phyloP scores from a whole-genome alignment of 2,888 invertebrate genomes.

The Petrolisthes manimaculis region DNA sequence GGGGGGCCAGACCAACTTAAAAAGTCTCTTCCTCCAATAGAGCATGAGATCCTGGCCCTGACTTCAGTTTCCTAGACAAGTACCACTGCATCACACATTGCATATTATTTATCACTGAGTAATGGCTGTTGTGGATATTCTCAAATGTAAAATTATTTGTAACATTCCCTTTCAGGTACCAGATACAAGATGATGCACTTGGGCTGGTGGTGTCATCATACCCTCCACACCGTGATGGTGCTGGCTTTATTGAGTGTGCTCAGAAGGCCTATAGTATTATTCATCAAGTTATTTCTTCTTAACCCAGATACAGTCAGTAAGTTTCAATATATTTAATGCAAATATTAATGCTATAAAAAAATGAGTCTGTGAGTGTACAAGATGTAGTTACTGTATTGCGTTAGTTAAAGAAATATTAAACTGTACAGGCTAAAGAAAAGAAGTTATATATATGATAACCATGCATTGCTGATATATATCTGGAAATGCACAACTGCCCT shows the following conservation, averaged over 20 bases:
- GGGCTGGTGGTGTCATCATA: conserved; percentile 89
- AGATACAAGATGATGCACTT: conserved; percentile 83
- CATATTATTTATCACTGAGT: not conserved
- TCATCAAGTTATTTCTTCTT: conserved; percentile 67
- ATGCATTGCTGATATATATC: too few relatives aligned
- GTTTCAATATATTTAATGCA: not conserved
- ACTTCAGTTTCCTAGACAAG: too few relatives aligned
- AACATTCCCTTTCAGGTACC: conserved; percentile 75
- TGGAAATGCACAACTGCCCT: too few relatives aligned
- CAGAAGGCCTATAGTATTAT: conserved; percentile 82
- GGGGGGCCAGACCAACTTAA: too few relatives aligned
- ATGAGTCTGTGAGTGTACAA: too few relatives aligned
- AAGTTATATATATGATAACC: too few relatives aligned
- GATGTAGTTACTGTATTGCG: too few relatives aligned
- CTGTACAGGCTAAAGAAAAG: too few relatives aligned
- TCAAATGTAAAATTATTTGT: conserved; percentile 22
- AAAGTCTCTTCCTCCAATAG: too few relatives aligned
- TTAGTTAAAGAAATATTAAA: too few relatives aligned
- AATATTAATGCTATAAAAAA: too few relatives aligned
- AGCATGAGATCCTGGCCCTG: too few relatives aligned
- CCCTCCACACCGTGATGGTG: conserved; percentile 78
- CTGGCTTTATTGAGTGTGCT: conserved; percentile 80
- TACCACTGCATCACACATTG: not conserved
- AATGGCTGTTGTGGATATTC: conserved; percentile 4
- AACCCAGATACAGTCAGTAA: not conserved